Evolutionary conservation across 2,113 vertebrate genomes (phyloP).

Genomic region (Turdus rufiventris): DNA sequence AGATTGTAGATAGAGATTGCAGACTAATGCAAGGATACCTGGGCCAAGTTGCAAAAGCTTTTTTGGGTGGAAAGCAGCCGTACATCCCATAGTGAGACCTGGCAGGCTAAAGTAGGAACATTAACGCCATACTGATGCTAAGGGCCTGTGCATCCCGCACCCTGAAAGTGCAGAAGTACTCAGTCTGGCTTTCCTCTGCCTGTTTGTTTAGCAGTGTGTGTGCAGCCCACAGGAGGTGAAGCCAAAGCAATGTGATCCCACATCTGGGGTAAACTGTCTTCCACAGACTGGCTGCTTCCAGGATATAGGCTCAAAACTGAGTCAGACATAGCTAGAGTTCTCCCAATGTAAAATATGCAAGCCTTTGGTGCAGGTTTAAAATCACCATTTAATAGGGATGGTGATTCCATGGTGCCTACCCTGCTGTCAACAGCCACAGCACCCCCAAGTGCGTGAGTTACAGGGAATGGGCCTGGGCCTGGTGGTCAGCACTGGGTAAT

Average conservation of each 20-base stretch:
- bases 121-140: not conserved
- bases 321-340: not conserved
- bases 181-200: not conserved
- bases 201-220: rapidly evolving
- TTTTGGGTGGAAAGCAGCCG: not conserved
- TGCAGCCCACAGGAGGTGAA: not conserved
- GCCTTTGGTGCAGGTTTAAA: not conserved
- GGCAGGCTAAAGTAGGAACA: not conserved
- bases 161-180: not conserved
- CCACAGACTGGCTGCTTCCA: not conserved
- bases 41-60: not conserved
- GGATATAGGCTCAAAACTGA: not conserved
- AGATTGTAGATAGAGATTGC: not conserved
- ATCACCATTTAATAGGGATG: not conserved
- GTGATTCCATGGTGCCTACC: not conserved
- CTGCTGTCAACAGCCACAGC: rapidly evolving
- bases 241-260: not conserved
- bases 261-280: not conserved
- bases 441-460: not conserved
- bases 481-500: not conserved
- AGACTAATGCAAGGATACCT: not conserved
- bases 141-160: not conserved
- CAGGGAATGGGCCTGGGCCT: not conserved
- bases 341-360: not conserved
- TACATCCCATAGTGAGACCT: not conserved